Conservation (phyloP, 2,888 invertebrate species). For the Nomada hirtipes region DNA sequence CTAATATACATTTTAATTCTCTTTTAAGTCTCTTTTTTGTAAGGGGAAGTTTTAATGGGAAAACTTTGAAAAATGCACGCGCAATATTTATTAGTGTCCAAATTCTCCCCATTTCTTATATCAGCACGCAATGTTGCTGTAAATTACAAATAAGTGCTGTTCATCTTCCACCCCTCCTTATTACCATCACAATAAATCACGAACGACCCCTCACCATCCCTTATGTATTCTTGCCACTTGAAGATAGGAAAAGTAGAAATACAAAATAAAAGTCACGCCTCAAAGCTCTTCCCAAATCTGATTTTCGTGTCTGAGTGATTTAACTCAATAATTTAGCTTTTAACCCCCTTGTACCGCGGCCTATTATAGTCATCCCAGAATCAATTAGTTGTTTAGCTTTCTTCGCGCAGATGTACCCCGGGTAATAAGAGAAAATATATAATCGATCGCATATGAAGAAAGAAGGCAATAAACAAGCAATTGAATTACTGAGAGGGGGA, state of each 20-base stretch:
- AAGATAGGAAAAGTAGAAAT: not conserved
- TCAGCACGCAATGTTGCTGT: not conserved
- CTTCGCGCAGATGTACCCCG: too few relatives aligned
- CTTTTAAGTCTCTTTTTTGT: too few relatives aligned
- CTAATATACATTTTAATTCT: too few relatives aligned
- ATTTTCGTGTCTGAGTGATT: not conserved
- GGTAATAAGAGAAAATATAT: too few relatives aligned
- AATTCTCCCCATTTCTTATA: too few relatives aligned
- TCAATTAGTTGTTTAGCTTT: too few relatives aligned
- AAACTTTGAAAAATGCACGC: not conserved
- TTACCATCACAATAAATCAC: conserved; percentile 1
- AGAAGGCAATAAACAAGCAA: too few relatives aligned
- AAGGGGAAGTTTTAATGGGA: too few relatives aligned
- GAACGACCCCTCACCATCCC: not conserved
- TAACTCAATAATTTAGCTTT: not conserved
- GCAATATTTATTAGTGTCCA: not conserved
- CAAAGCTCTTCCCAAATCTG: too few relatives aligned
- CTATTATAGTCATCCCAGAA: too few relatives aligned
- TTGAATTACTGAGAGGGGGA: too few relatives aligned
- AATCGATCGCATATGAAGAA: too few relatives aligned
- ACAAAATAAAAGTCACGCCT: not conserved
- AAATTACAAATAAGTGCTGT: not conserved
- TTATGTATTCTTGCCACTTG: not conserved
- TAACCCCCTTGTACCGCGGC: not conserved
- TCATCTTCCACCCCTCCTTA: not conserved